Evolutionary conservation across 2,113 vertebrate species (phyloP), one percentile per base, ranked within the genome.

Genomic region (Edolisoma coerulescens): DNA sequence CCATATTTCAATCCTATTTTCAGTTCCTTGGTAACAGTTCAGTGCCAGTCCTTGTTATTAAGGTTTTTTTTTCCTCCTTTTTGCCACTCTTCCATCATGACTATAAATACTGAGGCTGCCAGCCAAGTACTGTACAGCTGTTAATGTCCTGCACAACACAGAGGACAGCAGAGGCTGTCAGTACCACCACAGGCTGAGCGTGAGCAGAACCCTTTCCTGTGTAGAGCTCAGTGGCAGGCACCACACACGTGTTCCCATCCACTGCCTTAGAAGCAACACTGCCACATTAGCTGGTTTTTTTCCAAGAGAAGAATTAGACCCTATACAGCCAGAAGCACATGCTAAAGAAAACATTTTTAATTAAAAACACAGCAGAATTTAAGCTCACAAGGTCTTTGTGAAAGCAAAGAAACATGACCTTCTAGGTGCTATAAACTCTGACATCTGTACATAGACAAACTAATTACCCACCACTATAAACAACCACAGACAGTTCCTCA

Each of bases 401-500:
- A 82, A 74, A 88, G 84, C 28, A 78, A 70, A 71, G 71, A 87
- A 76, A 82, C 60, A 84, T 69, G 63, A 76, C 41, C 37, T 60
- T 65, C 67, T 79, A 11, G 59, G 67, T 44, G 35, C 71, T 57
- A 41, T 75, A 65, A 83, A 81, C 63, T 82, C 70, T 85, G 57
- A 47, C 3, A 1, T 68, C 75, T 60, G 60, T 59, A 39, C n/a
- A 69, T 0, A 45, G 50, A 52, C 70, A 92, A 96, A 90, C 75
- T 82, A 94, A 96, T 95, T 79, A 93, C n/a, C 39, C 42, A 67
- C 35, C 87, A 56, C 68, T 65, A 86, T 57, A 95, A 87, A 86
- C 61, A 95, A 77, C 68, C 50, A 84, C 80, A 64, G 67, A 44
- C 63, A 89, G 79, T 35, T 69, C 68, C 84, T 94, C 81, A 60